These are phyloP conservation scores for Zoanthus sansibaricus DNA, from an alignment of 92 coral and sea anemone species.

Conservation along the genomic window DNA sequence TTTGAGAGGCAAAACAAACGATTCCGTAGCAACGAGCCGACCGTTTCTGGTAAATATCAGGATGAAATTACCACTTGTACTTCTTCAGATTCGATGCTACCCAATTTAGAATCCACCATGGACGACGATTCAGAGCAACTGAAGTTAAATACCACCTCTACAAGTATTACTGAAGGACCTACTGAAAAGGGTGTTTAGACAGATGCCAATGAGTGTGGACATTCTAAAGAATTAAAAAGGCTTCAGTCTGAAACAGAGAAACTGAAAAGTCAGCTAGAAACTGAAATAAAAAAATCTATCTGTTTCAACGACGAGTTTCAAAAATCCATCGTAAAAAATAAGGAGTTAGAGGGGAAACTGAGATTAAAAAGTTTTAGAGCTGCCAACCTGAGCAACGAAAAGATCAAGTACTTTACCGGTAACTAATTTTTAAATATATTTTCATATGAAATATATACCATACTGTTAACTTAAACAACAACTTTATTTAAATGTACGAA, in stretches of 20 bases:
- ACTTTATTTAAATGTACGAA: slow-evolving; percentile 23
- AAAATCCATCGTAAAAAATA: slow-evolving; percentile 23
- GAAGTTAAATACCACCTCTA: not conserved
- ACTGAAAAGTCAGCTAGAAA: not conserved
- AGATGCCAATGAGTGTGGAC: slow-evolving; percentile 7
- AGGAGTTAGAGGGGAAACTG: slow-evolving; percentile 22
- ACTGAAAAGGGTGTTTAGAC: slow-evolving; percentile 20
- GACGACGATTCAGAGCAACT: not conserved
- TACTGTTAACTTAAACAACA: not conserved
- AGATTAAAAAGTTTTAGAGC: slow-evolving; percentile 27
- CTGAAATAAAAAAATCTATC: slow-evolving; percentile 16
- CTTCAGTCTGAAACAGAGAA: slow-evolving; percentile 11
- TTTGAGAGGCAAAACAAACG: slow-evolving; percentile 1
- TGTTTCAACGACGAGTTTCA: slow-evolving; percentile 17
- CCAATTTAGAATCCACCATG: slow-evolving; percentile 20
- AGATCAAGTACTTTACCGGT: slow-evolving; percentile 34
- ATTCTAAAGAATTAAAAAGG: slow-evolving; percentile 19
- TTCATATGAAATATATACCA: slow-evolving; percentile 22
- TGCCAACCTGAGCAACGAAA: slow-evolving; percentile 32
- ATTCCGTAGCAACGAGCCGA: not conserved
- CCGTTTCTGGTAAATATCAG: slow-evolving; percentile 18
- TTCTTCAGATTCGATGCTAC: slow-evolving; percentile 12
- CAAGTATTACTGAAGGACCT: slow-evolving; percentile 1
- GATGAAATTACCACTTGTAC: slow-evolving; percentile 23
- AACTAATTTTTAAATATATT: slow-evolving; percentile 29